Evolutionary conservation across 2,888 invertebrate species (phyloP), one percentile per base, ranked within the genome.

Genomic region (Torymus texanus): DNA sequence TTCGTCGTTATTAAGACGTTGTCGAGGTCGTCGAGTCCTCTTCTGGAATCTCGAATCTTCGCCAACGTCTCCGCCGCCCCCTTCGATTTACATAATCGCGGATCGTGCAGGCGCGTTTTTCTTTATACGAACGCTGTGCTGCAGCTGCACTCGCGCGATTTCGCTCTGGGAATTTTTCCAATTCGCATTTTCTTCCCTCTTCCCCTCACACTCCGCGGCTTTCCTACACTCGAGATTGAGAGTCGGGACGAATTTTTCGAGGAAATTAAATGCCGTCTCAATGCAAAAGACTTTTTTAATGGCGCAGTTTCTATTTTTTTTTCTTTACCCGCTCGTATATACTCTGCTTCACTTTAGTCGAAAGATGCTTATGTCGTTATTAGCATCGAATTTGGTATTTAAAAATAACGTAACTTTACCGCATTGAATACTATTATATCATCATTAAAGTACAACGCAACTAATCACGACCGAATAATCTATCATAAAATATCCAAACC

Each of bases 1-100:
- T 63, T 63, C 62, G 41, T n/a, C 63, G 41, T 63, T n/a, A 63
- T 63, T 29, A 63, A 63, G 63, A 63, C 41, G 18, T 8, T 56
- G 56, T 56, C 56, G 56, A n/a, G 14, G 56, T 56, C 56, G 56
- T 56, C 56, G 16, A 56, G 56, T 16, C 16, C 16, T 56, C 16
- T 56, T 16, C n/a, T 56, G 41, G 41, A 41, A 41, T 56, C 56
- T 56, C 16, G n/a, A 56, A 56, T n/a, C 56, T n/a, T 56, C 16
- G 16, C 16, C 41, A 56, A 56, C 16, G 56, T 56, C 56, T 56
- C 56, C n/a, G n/a, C 8, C 41, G 16, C 14, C 16, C n/a, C 16
- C 56, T 56, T 16, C 56, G 56, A 56, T 56, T 56, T 56, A 14
- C 56, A 56, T 56, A 56, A 56, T 56, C 56, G 56, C 56, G n/a